Base-by-base conservation (phyloP, 2,113 vertebrate species). In the Ahaetulla prasina region DNA sequence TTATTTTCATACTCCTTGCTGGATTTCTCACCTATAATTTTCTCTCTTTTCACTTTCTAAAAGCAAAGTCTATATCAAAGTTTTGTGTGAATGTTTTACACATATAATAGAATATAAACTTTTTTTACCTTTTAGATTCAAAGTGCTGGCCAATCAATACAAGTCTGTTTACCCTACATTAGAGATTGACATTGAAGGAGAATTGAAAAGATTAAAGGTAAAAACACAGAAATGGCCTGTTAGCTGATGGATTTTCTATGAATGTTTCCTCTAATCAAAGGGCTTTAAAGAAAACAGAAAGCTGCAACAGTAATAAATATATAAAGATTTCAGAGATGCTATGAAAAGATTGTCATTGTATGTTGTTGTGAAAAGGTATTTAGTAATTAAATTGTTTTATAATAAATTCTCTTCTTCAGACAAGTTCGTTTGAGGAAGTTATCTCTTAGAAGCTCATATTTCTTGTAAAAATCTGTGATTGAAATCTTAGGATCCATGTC, bases 131-230 rank as follows among this genome's bases (percentile, higher is more conserved):
- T 97, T 91, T 96, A 99, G 99, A 96, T 99, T 98, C 97, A 99
- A 98, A 98, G 97, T 98, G 92, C 96, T 99, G 95, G 99, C 99
- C 95, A 98, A 98, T 91, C 99, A 99, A 92, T 99, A 99, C 95
- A 98, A 99, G 96, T 97, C 98, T 10, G 98, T 99, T 98, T 99
- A 99, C 94, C 99, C 99, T 2, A 99, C 98, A 47, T 97, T 99
- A 96, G 97, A 98, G 95, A 98, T 99, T 84, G 98, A 99, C 95
- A 97, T 98, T 90, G 98, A 99, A 88, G 99, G 99, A 87, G 99
- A 99, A 96, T 97, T 99, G 93, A 93, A 97, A 90, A 99, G 97
- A 94, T 98, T 99, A 89, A 98, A 99, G 99, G 99, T 99, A 97
- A 97, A 95, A 7, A 47, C 94, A 20, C 89, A 57, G 30, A 89